phyloP scores from a whole-genome alignment of 2,797 vertebrate genomes.

The Erpetoichthys calabaricus region DNA sequence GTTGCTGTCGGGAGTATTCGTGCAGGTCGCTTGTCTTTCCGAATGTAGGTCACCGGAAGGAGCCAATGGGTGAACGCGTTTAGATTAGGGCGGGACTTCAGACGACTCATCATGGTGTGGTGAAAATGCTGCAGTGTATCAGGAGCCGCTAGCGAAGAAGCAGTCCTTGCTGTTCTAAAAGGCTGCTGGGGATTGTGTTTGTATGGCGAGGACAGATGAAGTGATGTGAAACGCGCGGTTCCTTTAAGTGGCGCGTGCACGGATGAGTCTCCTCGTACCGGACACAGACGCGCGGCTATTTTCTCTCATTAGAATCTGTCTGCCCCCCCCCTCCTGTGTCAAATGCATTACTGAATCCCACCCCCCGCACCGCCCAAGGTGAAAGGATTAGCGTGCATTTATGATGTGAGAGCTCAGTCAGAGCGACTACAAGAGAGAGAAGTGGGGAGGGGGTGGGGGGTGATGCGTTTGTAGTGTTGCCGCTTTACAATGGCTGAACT shows the following conservation, averaged over 20 bases:
- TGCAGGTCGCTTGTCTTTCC: conserved; percentile 5
- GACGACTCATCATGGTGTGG: conserved; percentile 11
- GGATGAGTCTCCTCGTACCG: too few species aligned
- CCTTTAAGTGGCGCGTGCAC: too few species aligned
- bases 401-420: conserved; percentile 2
- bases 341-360: too few species aligned
- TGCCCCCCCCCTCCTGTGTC: too few species aligned
- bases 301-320: too few species aligned
- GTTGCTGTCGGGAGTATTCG: conserved; percentile 2
- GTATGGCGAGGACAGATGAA: too few species aligned
- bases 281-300: too few species aligned
- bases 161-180: not conserved
- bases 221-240: too few species aligned
- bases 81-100: not conserved
- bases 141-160: conserved; percentile 16
- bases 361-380: conserved; percentile 1
- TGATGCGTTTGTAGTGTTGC: conserved; percentile 1
- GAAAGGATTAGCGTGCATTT: conserved; percentile 6
- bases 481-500: not conserved
- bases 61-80: conserved; percentile 9
- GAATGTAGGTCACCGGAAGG: conserved; percentile 5
- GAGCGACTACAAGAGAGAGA: not conserved
- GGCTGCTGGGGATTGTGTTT: too few species aligned
- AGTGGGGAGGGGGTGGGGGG: conserved; percentile 4
- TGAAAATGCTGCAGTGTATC: conserved; percentile 22